Conservation (phyloP, 2,888 invertebrate species). For the Itoplectis maculator region DNA sequence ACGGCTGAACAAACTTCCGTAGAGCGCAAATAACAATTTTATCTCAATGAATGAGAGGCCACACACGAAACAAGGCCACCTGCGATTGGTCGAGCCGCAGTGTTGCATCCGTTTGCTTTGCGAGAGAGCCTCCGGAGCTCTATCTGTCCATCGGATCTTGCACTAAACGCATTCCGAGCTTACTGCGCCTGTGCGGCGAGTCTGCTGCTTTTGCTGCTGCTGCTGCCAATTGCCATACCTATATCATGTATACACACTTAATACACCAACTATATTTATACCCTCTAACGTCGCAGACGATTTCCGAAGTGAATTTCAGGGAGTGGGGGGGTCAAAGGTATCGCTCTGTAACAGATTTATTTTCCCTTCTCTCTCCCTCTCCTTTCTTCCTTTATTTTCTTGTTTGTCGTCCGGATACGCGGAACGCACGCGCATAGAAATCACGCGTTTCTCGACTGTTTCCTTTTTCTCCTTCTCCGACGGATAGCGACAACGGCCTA, state of each 20-base stretch:
- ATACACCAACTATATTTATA: conserved; percentile 38
- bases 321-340: background rate
- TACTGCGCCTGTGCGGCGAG: conserved; percentile 13
- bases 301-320: conserved; percentile 36
- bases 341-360: background rate
- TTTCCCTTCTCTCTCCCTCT: background rate
- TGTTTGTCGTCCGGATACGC: too few species aligned
- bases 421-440: background rate
- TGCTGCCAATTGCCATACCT: conserved; percentile 37
- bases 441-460: background rate
- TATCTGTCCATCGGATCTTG: conserved; percentile 1
- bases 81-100: conserved; percentile 8
- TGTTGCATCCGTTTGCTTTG: background rate
- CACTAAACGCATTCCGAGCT: conserved; percentile 2
- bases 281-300: conserved; percentile 43
- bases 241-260: conserved; percentile 23
- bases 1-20: too few species aligned
- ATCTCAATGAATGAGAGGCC: background rate
- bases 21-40: too few species aligned
- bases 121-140: background rate
- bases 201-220: too few species aligned
- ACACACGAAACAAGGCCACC: conserved; percentile 3
- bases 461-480: background rate
- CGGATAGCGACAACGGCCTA: too few species aligned
- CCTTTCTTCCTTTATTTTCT: background rate